phyloP scores from a whole-genome alignment of 1,140 invertebrate species.

The Drosophila paulistorum region DNA sequence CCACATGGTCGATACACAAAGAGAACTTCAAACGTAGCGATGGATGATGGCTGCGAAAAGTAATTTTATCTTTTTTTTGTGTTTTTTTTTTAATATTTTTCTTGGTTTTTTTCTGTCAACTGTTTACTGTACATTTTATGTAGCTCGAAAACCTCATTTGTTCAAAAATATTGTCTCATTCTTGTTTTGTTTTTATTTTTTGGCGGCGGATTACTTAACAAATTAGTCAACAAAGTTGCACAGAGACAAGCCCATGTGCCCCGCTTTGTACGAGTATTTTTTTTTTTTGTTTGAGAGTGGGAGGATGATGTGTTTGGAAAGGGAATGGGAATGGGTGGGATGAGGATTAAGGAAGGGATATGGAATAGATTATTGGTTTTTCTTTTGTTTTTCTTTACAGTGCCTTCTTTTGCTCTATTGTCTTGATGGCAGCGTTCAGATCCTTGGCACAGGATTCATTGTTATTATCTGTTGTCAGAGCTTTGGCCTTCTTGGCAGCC shows the following conservation, averaged over 20 bases:
- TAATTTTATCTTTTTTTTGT: conserved; percentile 43
- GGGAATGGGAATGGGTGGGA: not conserved
- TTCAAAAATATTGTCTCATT: conserved; percentile 51
- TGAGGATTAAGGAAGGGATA: not conserved
- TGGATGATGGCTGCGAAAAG: conserved; percentile 69
- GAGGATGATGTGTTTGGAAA: conserved; percentile 1
- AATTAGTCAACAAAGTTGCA: conserved; percentile 81
- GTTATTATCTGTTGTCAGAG: conserved; percentile 63
- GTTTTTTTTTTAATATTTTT: not conserved
- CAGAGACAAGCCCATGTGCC: conserved; percentile 55
- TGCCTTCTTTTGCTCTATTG: conserved; percentile 57
- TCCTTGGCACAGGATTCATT: conserved; percentile 73
- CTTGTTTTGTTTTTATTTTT: conserved; percentile 40
- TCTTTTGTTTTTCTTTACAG: conserved; percentile 42
- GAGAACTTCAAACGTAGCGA: conserved; percentile 71
- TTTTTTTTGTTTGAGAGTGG: conserved; percentile 38
- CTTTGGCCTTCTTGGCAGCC: conserved; percentile 51
- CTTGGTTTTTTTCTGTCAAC: conserved; percentile 21
- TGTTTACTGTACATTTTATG: conserved; percentile 52
- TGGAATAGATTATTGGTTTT: not conserved
- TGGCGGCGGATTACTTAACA: conserved; percentile 76
- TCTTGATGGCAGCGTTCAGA: conserved; percentile 52
- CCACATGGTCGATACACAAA: conserved; percentile 29
- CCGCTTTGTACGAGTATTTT: conserved; percentile 70
- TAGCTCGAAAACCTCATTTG: conserved; percentile 47